Evolutionary conservation across 2,888 invertebrate species (phyloP).

Genomic region (Lumbricus terrestris): DNA sequence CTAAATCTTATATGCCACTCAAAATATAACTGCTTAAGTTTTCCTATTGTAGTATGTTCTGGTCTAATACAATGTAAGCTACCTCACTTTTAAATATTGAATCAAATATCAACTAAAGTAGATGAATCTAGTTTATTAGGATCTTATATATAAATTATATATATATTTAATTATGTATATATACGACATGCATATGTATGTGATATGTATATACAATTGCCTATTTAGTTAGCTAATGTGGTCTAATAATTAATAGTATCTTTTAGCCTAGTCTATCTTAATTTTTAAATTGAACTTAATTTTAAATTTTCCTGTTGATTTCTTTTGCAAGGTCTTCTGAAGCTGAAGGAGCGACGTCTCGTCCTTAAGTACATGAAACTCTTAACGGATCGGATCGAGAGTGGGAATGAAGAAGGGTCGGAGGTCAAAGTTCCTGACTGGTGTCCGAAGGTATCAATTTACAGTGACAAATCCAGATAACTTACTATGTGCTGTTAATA

Average conservation of each 20-base stretch:
- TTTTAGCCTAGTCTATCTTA: neutral
- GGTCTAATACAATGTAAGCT: neutral
- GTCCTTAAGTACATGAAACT: constrained; percentile 25
- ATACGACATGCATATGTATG: neutral
- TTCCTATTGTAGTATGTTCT: neutral
- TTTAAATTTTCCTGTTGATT: neutral
- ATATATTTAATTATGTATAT: neutral
- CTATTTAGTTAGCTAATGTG: neutral
- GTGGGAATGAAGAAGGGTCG: constrained; percentile 14
- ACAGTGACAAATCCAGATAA: neutral
- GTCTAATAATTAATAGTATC: neutral
- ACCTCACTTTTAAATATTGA: neutral
- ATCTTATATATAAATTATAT: neutral
- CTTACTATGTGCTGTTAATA: neutral
- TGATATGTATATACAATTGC: neutral
- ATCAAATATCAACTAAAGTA: neutral
- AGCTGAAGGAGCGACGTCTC: constrained; percentile 21
- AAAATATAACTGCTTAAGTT: too few relatives aligned
- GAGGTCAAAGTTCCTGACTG: constrained; percentile 17
- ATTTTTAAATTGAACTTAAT: neutral
- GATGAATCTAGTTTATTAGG: neutral
- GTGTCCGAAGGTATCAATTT: constrained; percentile 21
- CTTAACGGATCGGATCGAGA: constrained; percentile 15
- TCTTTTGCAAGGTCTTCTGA: constrained; percentile 20
- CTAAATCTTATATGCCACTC: too few relatives aligned